Evolutionary conservation across 1,140 invertebrate genomes (phyloP).

Genomic region (Holcopasites calliopsidis): DNA sequence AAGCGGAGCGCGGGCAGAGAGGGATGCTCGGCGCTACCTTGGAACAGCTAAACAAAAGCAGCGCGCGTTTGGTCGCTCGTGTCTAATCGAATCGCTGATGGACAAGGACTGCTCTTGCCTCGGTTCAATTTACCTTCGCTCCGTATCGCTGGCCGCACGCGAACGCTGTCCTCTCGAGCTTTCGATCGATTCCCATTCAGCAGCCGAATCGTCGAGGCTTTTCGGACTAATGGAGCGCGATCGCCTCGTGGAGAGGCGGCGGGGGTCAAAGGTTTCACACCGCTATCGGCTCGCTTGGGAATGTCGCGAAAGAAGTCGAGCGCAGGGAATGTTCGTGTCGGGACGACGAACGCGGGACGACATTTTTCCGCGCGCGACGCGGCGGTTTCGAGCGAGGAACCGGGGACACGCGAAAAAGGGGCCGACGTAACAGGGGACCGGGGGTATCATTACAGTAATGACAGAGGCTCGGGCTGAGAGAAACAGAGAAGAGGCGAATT

Average conservation of each 20-base stretch:
- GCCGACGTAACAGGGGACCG: slow-evolving; percentile 46
- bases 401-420: slow-evolving; percentile 55
- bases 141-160: no score
- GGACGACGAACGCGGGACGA: not conserved
- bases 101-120: not conserved
- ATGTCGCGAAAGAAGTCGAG: not conserved
- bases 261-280: not conserved
- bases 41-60: no score
- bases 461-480: slow-evolving; percentile 45
- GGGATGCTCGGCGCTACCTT: no score
- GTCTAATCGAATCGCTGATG: not conserved
- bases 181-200: no score
- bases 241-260: not conserved
- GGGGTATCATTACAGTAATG: slow-evolving; percentile 73
- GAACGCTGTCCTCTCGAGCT: no score
- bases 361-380: not conserved
- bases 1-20: no score
- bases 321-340: not conserved
- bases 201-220: not conserved
- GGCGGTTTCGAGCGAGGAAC: slow-evolving; percentile 25
- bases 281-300: not conserved
- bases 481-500: slow-evolving; percentile 48
- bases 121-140: not conserved
- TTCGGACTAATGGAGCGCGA: not conserved
- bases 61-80: not conserved